Evolutionary conservation across 37 sponge, comb jelly and placozoan genomes (phyloP).

Genomic region (Halichondria panicea): DNA sequence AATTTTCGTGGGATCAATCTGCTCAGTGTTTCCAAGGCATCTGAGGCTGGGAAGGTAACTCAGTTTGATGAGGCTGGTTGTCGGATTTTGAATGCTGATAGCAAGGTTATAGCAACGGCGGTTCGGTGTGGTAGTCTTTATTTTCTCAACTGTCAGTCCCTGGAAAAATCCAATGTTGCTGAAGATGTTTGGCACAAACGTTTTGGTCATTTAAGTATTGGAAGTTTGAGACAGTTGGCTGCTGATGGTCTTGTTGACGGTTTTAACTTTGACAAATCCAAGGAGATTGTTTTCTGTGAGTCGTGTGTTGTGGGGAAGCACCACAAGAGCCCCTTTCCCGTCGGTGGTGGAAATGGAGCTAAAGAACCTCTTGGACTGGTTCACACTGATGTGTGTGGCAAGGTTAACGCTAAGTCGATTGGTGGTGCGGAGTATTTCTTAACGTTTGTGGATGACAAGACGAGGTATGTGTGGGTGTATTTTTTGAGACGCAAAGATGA

Average conservation of each 20-base stretch:
- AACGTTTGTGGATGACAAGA: slow-evolving; percentile 50
- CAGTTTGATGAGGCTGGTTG: slow-evolving; percentile 5
- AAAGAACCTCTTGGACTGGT: slow-evolving; percentile 30
- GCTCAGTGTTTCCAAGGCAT: slow-evolving; percentile 14
- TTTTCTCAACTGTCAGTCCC: slow-evolving; percentile 15
- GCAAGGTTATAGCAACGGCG: slow-evolving; percentile 22
- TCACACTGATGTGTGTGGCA: slow-evolving; percentile 59
- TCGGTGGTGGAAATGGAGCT: slow-evolving; percentile 9
- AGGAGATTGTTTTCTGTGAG: slow-evolving; percentile 44
- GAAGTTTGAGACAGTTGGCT: slow-evolving; percentile 23
- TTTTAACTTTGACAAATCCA: slow-evolving; percentile 5
- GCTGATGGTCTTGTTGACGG: slow-evolving; percentile 29
- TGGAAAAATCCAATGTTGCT: neutral
- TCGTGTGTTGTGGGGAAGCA: slow-evolving; percentile 44
- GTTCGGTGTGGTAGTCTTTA: slow-evolving; percentile 40
- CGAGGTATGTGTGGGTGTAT: slow-evolving; percentile 43
- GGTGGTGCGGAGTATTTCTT: slow-evolving; percentile 51
- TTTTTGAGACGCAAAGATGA: slow-evolving; percentile 30
- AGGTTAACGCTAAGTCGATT: slow-evolving; percentile 39
- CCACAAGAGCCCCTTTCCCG: slow-evolving; percentile 16
- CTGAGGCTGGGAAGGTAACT: slow-evolving; percentile 4
- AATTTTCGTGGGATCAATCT: no score
- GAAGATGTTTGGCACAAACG: slow-evolving; percentile 30
- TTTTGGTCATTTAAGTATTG: slow-evolving; percentile 48
- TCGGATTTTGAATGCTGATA: slow-evolving; percentile 12